Evolutionary conservation across 2,797 vertebrate species (phyloP).

Genomic region (Microchirus variegatus): DNA sequence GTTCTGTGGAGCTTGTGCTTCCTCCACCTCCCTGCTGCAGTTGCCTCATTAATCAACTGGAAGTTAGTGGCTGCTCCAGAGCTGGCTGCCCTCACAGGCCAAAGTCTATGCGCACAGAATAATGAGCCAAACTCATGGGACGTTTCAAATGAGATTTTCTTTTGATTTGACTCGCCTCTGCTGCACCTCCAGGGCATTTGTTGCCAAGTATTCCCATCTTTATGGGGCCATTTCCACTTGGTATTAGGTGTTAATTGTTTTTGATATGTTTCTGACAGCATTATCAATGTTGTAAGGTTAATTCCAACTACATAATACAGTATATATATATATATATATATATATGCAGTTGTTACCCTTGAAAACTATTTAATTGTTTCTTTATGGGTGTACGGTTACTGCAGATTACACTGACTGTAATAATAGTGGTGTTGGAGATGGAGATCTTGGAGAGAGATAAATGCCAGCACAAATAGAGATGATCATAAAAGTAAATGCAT

Average conservation of each 20-base stretch:
- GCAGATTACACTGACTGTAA: constrained; percentile 25
- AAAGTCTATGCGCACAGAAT: constrained; percentile 82
- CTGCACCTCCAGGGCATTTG: constrained; percentile 65
- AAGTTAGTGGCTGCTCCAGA: constrained; percentile 85
- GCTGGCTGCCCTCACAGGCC: constrained; percentile 78
- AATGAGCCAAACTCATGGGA: constrained; percentile 84
- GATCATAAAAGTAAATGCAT: not conserved
- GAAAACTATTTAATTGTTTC: constrained; percentile 37
- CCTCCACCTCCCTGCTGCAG: constrained; percentile 80
- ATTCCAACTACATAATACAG: constrained; percentile 17
- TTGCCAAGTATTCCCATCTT: constrained; percentile 68
- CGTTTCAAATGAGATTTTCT: constrained; percentile 85
- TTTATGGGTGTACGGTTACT: constrained; percentile 26
- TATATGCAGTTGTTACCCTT: constrained; percentile 35
- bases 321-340: too few species aligned
- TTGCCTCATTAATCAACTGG: constrained; percentile 92
- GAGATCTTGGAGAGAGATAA: constrained; percentile 9
- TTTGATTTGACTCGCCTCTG: constrained; percentile 78
- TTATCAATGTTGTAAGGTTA: constrained; percentile 25
- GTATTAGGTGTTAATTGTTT: constrained; percentile 71
- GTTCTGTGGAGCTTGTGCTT: constrained; percentile 77
- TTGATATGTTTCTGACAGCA: constrained; percentile 38
- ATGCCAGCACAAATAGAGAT: constrained; percentile 15
- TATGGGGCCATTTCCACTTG: constrained; percentile 62
- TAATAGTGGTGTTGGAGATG: constrained; percentile 19